These are phyloP conservation scores for Hypanus sabinus DNA, from an alignment of 2,113 vertebrate species.

Conservation along the genomic window DNA sequence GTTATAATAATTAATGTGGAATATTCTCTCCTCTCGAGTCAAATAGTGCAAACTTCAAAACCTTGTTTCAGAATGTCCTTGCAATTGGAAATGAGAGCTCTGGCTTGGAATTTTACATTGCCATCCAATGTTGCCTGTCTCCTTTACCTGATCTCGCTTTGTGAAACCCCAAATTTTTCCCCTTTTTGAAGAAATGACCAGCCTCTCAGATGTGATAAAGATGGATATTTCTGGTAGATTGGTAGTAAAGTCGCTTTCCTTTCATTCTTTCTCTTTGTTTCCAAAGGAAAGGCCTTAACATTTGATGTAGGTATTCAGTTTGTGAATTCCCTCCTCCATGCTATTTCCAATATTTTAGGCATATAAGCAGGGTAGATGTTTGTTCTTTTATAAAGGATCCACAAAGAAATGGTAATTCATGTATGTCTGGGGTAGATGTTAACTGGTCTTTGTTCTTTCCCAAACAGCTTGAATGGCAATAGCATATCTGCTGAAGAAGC, in stretches of 20 bases:
- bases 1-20: background rate
- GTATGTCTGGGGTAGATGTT: background rate
- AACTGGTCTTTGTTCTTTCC: background rate
- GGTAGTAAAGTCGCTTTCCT: background rate
- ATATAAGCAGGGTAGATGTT: background rate
- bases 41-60: background rate
- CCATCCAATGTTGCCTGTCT: background rate
- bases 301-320: too few relatives aligned
- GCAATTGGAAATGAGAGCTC: background rate
- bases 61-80: background rate
- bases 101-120: background rate
- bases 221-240: background rate
- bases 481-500: slow-evolving; percentile 2
- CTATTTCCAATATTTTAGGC: background rate
- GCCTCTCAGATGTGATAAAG: background rate
- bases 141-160: too few relatives aligned
- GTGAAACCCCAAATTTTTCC: too few relatives aligned
- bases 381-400: background rate
- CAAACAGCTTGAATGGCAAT: slow-evolving; percentile 19
- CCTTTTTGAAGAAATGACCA: background rate
- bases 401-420: background rate
- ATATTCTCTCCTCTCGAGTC: background rate
- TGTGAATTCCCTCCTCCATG: too few relatives aligned
- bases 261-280: background rate
- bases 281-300: background rate